Evolutionary conservation across 2,113 vertebrate species (phyloP).

Genomic region (Acanthisitta chloris): DNA sequence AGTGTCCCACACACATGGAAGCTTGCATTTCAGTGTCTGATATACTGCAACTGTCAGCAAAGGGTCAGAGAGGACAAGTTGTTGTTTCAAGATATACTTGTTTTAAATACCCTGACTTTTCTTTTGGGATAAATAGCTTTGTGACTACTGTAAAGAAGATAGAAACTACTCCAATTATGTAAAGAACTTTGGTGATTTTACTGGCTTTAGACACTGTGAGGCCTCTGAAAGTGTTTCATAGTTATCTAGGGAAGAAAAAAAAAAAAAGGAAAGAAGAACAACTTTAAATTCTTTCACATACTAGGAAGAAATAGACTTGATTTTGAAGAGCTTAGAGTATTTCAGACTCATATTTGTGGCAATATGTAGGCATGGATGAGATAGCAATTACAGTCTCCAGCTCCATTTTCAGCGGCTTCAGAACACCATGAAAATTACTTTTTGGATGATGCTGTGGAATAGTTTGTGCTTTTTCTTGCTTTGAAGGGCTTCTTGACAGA

Average conservation of each 20-base stretch:
- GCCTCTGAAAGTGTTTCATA: background rate
- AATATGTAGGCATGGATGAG: background rate
- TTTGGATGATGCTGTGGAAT: background rate
- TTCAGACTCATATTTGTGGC: background rate
- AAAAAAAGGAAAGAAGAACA: background rate
- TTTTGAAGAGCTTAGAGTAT: background rate
- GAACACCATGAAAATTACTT: background rate
- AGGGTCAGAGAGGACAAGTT: background rate
- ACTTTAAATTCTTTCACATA: background rate
- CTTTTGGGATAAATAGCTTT: background rate
- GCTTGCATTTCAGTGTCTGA: background rate
- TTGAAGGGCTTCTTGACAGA: background rate
- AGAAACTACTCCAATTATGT: background rate
- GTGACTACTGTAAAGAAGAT: background rate
- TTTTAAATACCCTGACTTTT: background rate
- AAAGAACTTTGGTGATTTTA: background rate
- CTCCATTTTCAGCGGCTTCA: background rate
- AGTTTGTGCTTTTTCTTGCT: background rate
- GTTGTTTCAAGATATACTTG: background rate
- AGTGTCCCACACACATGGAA: background rate
- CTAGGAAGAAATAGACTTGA: background rate
- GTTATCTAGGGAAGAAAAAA: background rate
- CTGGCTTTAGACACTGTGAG: background rate
- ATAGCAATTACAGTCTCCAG: background rate
- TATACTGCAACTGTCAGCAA: background rate